Evolutionary conservation across 2,113 vertebrate species (phyloP).

Genomic region (Mus pahari): DNA sequence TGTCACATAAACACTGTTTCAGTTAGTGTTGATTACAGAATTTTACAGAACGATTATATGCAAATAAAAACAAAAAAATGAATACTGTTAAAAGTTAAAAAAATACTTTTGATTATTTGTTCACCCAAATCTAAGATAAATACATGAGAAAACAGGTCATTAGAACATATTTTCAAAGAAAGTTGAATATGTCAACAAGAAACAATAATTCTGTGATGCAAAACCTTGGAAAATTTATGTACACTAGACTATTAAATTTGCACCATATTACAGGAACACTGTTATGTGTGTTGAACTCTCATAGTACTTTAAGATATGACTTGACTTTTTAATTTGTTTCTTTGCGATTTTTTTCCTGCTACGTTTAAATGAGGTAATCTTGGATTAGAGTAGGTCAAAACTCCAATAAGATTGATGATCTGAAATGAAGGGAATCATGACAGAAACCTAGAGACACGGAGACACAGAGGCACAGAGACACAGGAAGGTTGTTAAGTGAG

Average conservation of each 20-base stretch:
- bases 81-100: neutral
- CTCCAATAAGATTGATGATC: neutral
- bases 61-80: neutral
- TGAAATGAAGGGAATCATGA: neutral
- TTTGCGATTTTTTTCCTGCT: neutral
- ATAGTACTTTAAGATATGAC: neutral
- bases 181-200: neutral
- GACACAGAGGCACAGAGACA: neutral
- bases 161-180: conserved; percentile 3
- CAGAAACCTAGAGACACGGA: neutral
- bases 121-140: neutral
- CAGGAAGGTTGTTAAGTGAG: neutral
- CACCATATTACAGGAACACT: neutral
- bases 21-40: neutral
- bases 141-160: neutral
- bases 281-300: neutral
- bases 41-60: neutral
- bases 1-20: neutral
- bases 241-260: neutral
- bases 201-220: neutral
- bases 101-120: neutral
- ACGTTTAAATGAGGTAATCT: neutral
- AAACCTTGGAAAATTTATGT: neutral
- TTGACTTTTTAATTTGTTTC: neutral
- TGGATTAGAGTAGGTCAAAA: neutral